Base-by-base conservation (phyloP, 2,797 vertebrate genomes). In the Macropodus opercularis region DNA sequence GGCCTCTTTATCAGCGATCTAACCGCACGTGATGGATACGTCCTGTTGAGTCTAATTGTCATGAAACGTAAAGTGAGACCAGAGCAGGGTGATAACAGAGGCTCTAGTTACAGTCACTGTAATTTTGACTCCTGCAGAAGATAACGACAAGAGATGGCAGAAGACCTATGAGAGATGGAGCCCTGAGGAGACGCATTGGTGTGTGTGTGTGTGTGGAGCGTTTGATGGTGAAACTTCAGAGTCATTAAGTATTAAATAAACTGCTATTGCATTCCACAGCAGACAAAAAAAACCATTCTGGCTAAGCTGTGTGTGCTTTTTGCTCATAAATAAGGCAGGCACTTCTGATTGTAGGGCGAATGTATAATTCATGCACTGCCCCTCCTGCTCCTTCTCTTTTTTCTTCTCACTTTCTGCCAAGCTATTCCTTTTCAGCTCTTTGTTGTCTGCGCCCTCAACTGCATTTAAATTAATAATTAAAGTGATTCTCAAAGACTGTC, bases 401-500 rank as follows among this genome's bases (percentile, higher is more conserved):
- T 83, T 57, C 83, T 84, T 75, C 88, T 87, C 87, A 84, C 83
- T 87, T 89, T 89, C 82, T 86, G 89, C 79, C 67, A 77, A 82
- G 83, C 75, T 69, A 79, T 82, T 83, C 79, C 84, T 87, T 81
- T 84, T 77, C 74, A 77, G 79, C 82, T 76, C 89, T 91, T 90
- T 91, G 90, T 91, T 91, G 87, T 87, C 83, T 80, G 79, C 56
- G 13, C 78, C 84, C 86, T 85, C 73, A 64, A 78, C 78, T 84
- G 89, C 82, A 77, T 89, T 87, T 85, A 80, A 86, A 92, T 93
- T 80, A 92, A 92, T 92, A 90, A 92, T 93, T 90, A 79, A 92
- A 89, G 79, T 40, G 69, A 85, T 74, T 78, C 87, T 88, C 68
- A 31, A 61, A 80, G 87, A 80, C 70, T 78, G 72, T 83, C 74